Evolutionary conservation across 2,888 invertebrate species (phyloP).

Genomic region (Coleophora flavipennella): DNA sequence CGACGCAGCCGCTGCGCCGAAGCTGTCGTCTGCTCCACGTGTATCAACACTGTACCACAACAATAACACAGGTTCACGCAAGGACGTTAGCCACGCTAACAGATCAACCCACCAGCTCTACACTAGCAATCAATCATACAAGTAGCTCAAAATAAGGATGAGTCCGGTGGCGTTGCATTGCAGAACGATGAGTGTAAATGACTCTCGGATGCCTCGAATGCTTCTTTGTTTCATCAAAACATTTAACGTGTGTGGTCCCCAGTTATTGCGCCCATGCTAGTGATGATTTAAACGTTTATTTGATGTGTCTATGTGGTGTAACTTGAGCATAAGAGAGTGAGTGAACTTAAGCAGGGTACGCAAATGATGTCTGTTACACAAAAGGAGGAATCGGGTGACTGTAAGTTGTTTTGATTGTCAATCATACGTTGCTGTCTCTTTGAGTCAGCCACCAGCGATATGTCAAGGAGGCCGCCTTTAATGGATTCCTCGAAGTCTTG

Average conservation of each 20-base stretch:
- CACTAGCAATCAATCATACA: conserved; percentile 7
- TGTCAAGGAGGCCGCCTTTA: conserved; percentile 49
- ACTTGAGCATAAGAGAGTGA: neutral
- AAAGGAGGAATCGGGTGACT: conserved; percentile 25
- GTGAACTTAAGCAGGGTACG: neutral
- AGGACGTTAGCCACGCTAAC: conserved; percentile 37
- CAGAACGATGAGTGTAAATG: conserved; percentile 30
- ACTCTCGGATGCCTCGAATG: conserved; percentile 33
- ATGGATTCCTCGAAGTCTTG: conserved; percentile 49
- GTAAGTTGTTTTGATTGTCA: conserved; percentile 34
- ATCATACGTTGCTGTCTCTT: conserved; percentile 9
- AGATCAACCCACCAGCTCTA: conserved; percentile 18
- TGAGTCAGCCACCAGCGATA: conserved; percentile 32
- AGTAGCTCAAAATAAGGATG: conserved; percentile 24
- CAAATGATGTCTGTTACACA: conserved; percentile 34
- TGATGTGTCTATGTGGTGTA: conserved; percentile 16
- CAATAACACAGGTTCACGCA: conserved; percentile 60
- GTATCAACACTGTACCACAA: conserved; percentile 69
- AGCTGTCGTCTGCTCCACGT: conserved; percentile 61
- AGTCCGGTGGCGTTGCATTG: conserved; percentile 21
- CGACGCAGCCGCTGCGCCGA: conserved; percentile 39
- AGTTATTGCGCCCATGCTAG: conserved; percentile 21
- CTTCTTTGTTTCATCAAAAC: conserved; percentile 35
- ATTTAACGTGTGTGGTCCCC: conserved; percentile 26
- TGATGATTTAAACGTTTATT: conserved; percentile 20